Percentiles rank a stretch among this genome's conserved stretches.
Conservation (phyloP, 2,888 invertebrate genomes). For the Cordylochernes scorpioides region DNA sequence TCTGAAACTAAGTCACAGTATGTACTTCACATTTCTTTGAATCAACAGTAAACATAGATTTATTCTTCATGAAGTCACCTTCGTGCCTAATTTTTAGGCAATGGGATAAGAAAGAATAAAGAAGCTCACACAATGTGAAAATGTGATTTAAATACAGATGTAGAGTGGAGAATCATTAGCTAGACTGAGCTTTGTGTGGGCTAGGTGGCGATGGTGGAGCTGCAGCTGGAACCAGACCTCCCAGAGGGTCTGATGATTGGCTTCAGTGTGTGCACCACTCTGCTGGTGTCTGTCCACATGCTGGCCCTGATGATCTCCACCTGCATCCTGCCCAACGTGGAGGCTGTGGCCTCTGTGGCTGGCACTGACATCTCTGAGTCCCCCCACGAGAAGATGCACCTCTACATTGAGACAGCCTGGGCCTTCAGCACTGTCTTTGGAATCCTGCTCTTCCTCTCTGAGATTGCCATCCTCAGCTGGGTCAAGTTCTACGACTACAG, state of each 20-base stretch:
- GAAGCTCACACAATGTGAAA: no score
- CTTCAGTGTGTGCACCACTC: constrained; percentile 68
- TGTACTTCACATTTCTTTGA: no score
- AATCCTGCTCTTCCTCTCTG: constrained; percentile 53
- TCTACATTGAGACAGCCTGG: constrained; percentile 69
- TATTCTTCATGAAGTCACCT: no score
- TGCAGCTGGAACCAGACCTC: constrained; percentile 50
- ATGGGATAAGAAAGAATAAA: no score
- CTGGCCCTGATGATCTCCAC: constrained; percentile 89
- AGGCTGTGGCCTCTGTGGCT: constrained; percentile 59
- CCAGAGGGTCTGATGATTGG: constrained; percentile 60
- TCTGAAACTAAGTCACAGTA: no score
- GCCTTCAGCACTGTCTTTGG: constrained; percentile 76
- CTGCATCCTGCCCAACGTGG: constrained; percentile 73
- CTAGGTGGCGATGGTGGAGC: constrained; percentile 80
- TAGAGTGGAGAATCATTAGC: no score
- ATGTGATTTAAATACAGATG: no score
- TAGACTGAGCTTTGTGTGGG: no score
- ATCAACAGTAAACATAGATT: no score
- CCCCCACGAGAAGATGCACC: constrained; percentile 25
- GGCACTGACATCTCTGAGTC: constrained; percentile 19
- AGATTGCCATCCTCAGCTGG: constrained; percentile 75
- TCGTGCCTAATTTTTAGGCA: no score
- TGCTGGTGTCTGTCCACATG: constrained; percentile 73
- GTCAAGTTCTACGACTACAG: constrained; percentile 56